Percentiles rank a stretch among this genome's conserved stretches.
These are phyloP conservation scores for Leptinotarsa peninsularis DNA, from an alignment of 2,888 invertebrate genomes.

Conservation along the genomic window DNA sequence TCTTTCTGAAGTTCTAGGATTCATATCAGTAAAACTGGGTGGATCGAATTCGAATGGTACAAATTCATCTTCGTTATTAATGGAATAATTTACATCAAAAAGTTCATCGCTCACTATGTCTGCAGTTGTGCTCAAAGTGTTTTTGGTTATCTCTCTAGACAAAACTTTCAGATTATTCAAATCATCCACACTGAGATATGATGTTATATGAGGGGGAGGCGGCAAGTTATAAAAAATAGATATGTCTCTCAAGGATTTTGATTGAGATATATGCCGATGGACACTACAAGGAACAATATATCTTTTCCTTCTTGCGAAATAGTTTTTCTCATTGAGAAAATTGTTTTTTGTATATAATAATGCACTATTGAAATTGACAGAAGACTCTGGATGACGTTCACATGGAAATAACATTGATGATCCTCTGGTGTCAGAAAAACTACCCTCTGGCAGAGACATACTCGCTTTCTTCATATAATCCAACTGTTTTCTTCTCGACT, in stretches of 20 bases:
- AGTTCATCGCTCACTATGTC: constrained; percentile 66
- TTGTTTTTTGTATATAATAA: constrained; percentile 58
- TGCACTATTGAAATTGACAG: constrained; percentile 65
- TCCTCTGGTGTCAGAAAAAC: constrained; percentile 21
- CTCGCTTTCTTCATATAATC: neutral
- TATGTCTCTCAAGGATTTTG: constrained; percentile 72
- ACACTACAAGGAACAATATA: constrained; percentile 70
- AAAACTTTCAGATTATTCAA: constrained; percentile 46
- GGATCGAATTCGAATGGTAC: constrained; percentile 78
- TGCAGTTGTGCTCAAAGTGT: constrained; percentile 73
- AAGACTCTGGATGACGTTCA: constrained; percentile 66
- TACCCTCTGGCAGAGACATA: neutral
- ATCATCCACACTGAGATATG: constrained; percentile 53
- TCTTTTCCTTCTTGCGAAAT: constrained; percentile 72
- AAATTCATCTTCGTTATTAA: constrained; percentile 74
- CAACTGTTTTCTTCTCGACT: constrained; percentile 66
- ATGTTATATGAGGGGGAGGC: constrained; percentile 69
- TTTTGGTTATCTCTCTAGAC: constrained; percentile 74
- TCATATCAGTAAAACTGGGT: constrained; percentile 63
- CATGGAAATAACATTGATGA: constrained; percentile 63
- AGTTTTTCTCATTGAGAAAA: constrained; percentile 70
- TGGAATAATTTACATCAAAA: constrained; percentile 71
- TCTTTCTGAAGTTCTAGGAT: constrained; percentile 57
- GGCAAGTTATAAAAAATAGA: constrained; percentile 74
- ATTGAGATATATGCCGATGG: constrained; percentile 67